Percentiles rank a stretch among this genome's conserved stretches.
Evolutionary conservation across 1,140 invertebrate genomes (phyloP).

Genomic region (Leptinotarsa defecta): DNA sequence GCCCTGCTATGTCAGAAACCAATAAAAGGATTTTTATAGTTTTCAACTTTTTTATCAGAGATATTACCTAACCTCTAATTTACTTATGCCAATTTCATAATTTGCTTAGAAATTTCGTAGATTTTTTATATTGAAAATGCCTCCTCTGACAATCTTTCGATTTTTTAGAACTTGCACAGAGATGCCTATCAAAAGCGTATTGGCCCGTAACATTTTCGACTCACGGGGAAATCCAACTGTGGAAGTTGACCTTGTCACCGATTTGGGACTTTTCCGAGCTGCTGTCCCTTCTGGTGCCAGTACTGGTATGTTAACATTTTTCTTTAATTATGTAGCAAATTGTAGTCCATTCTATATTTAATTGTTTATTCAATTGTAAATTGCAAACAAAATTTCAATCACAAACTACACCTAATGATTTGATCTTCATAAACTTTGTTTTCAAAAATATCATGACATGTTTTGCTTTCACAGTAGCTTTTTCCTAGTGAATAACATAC

Average conservation of each 20-base stretch:
- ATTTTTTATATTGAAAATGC: constrained; percentile 6
- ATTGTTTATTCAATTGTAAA: too few species aligned
- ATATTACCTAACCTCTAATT: neutral
- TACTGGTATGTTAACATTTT: constrained; percentile 68
- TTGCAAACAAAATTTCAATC: too few species aligned
- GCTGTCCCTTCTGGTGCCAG: constrained; percentile 98
- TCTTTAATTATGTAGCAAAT: neutral
- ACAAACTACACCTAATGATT: too few species aligned
- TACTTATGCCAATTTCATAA: constrained; percentile 7
- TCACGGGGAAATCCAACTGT: constrained; percentile 99
- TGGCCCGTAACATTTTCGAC: constrained; percentile 97
- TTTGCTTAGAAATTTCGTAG: neutral
- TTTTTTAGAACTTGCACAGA: constrained; percentile 4
- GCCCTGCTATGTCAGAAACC: neutral
- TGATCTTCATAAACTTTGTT: too few species aligned
- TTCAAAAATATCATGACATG: too few species aligned
- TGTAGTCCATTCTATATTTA: too few species aligned
- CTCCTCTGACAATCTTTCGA: constrained; percentile 10
- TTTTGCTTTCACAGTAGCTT: too few species aligned
- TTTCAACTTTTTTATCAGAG: constrained; percentile 3
- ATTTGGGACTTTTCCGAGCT: constrained; percentile 88
- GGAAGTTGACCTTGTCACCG: constrained; percentile 88
- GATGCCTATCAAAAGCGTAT: constrained; percentile 71
- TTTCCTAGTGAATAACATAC: too few species aligned
- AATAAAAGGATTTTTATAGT: neutral